Base-by-base conservation (phyloP, 2,888 invertebrate species). In the Tipula lateralis region DNA sequence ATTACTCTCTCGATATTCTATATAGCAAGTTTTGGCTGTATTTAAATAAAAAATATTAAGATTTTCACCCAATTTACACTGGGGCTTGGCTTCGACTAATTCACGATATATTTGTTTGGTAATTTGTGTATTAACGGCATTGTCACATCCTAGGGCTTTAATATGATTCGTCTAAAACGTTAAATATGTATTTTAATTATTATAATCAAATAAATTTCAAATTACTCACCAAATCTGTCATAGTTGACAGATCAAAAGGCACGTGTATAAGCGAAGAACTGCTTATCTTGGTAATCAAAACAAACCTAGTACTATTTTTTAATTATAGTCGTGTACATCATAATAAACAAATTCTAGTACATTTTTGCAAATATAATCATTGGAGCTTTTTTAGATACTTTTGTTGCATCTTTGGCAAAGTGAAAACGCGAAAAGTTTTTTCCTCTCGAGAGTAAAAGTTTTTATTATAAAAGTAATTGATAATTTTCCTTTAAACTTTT, bases 181-280 rank as follows among this genome's bases (percentile, higher is more conserved):
- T 82, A 29, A 30, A 9, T 29, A 66, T 24, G 6, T 66, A 66
- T 66, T 66, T 66, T 30, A 30, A 82, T 82, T 82, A 7, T 30
- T 29, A 2, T 24, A 12, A 2, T 2, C 6, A 24, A 13, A 12
- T 30, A 30, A 82, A 30, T 30, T 82, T 32, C 30, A 29, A 29
- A 30, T 30, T 82, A 82, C 82, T 82, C 32, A 82, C 82, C n/a
- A 82, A 29, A 82, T 82, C 82, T 30, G 82, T 30, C 82, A 82
- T 82, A 16, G 13, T 82, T 30, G 29, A 13, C 32, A 30, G 4
- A 19, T 82, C n/a, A 2, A 82, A 2, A n/a, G 13, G 30, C 32
- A 30, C 32, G 16, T 30, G 82, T n/a, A n/a, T 82, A 82, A 82
- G 30, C 30, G 0, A 30, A 7, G 29, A 30, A 16, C 30, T 4